These are phyloP conservation scores for Brenthis hecate DNA, from an alignment of 2,888 invertebrate species.

Conservation along the genomic window DNA sequence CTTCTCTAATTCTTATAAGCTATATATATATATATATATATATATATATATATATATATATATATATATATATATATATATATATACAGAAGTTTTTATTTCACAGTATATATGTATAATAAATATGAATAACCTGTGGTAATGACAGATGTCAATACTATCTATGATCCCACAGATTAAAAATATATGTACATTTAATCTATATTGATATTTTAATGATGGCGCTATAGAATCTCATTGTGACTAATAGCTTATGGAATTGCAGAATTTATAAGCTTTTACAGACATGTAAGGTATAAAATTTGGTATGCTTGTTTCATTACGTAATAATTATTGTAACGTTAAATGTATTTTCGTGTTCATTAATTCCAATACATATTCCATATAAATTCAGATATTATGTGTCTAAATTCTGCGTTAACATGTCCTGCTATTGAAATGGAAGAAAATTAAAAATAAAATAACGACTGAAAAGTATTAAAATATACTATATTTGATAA, in stretches of 20 bases:
- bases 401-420: background rate
- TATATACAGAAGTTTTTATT: background rate
- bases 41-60: background rate
- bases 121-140: background rate
- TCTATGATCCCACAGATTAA: constrained; percentile 15
- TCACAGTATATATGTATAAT: background rate
- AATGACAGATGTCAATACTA: constrained; percentile 3
- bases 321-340: constrained; percentile 14
- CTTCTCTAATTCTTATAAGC: background rate
- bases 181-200: constrained; percentile 13
- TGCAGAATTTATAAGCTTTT: constrained; percentile 24
- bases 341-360: constrained; percentile 1
- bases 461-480: too few species aligned
- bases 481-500: too few species aligned
- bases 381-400: background rate
- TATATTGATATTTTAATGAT: constrained; percentile 11
- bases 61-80: background rate
- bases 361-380: constrained; percentile 4
- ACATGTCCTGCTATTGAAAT: constrained; percentile 4
- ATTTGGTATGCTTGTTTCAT: constrained; percentile 16
- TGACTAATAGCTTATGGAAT: constrained; percentile 20
- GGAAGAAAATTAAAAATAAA: background rate
- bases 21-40: background rate
- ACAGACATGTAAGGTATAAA: constrained; percentile 9
- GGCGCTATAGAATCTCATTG: constrained; percentile 27